Evolutionary conservation across 2,797 vertebrate species (phyloP), one percentile per base, ranked within the genome.

Genomic region (Myotis planiceps): DNA sequence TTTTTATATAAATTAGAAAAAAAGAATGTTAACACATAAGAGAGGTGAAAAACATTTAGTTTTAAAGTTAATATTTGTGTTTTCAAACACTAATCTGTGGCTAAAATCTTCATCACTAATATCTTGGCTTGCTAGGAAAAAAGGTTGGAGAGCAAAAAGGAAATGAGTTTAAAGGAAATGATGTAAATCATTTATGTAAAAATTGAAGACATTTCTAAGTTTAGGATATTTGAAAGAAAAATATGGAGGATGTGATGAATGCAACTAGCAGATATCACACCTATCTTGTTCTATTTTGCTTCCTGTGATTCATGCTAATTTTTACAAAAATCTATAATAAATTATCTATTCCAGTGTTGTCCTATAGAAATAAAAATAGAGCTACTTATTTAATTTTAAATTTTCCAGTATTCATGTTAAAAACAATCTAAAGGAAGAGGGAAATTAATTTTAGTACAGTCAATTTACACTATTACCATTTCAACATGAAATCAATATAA

Each of bases 61-160:
- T 68, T 95, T 39, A 84, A 89, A 95, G 58, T 90, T 76, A 85
- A 76, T 9, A 66, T 19, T 51, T 37, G 5, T 51, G 10, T 53
- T 81, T 83, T 79, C 32, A 68, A 58, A 81, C 58, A 89, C 42
- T 93, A 80, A 78, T 89, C n/a, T 97, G 55, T 80, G 86, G 63
- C 76, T 91, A 68, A 92, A 94, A 34, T 72, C 21, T 42, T 88
- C n/a, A 34, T 74, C 19, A 63, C 14, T 85, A 74, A 68, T 63
- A 76, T 65, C 32, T 65, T 72, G 5, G 5, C 86, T 87, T 83
- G 3, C 25, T 79, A 47, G 15, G 16, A 42, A 92, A 91, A 72
- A 45, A 53, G 3, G 42, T 53, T 76, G 74, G 42, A 92, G 37
- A 76, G 42, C n/a, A 68, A 32, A 92, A 96, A 71, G 21, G 19